Evolutionary conservation across 2,797 vertebrate genomes (phyloP), one percentile per base, ranked within the genome.

Genomic region (Holocentrus rufus): DNA sequence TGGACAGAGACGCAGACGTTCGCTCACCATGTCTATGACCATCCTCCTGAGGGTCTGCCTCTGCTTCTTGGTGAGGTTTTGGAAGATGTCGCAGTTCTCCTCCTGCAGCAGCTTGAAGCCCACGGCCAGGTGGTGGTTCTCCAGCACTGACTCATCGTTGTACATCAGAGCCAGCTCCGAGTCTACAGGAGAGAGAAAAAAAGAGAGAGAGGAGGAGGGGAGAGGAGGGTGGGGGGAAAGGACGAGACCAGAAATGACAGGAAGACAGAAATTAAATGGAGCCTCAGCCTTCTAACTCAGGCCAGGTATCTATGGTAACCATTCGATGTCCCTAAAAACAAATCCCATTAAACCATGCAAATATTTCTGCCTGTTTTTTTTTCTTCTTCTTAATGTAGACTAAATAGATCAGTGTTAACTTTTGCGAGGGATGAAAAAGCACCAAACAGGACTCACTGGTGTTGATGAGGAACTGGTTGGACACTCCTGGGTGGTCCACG

Each of bases 391-490:
- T 34, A 69, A 66, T 42, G 44, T 7, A 76, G 62, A 76, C 68
- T 77, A 65, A 64, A 83, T 56, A 49, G 54, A 69, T 17, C 2
- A 14, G 20, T 8, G 20, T 17, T 27, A 11, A 65, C 39, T 53
- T 65, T 55, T 65, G 31, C 36, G 7, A 49, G 20, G 36, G 23
- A 36, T 58, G 25, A n/a, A 42, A 5, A 15, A n/a, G 22, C 11
- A n/a, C 8, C 27, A 17, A 18, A 70, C 61, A 42, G 46, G 34
- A 97, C 98, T 94, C 88, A 99, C 98, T 99, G 84, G 98, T 99
- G 89, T 99, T 99, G 91, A 99, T 99, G 74, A 99, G 95, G 85
- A 99, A 99, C 84, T 99, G 98, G 92, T 99, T 99, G 86, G 98
- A 96, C 89, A 99, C 98, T 80, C 98, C 98, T 0, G 98, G 98